Evolutionary conservation across 2,113 vertebrate genomes (phyloP).

Genomic region (Patagioenas fasciata): DNA sequence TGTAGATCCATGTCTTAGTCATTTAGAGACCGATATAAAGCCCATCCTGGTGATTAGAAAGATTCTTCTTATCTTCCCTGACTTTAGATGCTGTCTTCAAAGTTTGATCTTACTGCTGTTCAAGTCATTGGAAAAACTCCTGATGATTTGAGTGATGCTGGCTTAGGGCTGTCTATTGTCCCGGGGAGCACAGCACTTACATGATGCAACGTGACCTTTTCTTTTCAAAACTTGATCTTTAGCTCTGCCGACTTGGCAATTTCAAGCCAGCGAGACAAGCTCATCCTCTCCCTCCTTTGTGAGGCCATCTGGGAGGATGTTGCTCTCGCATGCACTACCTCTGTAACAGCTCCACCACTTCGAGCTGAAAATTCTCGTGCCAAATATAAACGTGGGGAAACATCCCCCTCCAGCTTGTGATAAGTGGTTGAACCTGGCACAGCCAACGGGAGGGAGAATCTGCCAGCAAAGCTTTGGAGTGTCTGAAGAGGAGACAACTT

Average conservation of each 20-base stretch:
- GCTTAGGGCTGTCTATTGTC: neutral
- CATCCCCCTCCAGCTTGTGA: conserved; percentile 40
- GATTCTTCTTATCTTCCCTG: neutral
- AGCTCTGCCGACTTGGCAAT: conserved; percentile 32
- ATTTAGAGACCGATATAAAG: neutral
- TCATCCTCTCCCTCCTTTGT: conserved; percentile 30
- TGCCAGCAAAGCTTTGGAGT: conserved; percentile 40
- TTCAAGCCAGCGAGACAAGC: neutral
- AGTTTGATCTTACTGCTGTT: neutral
- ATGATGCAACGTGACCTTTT: neutral
- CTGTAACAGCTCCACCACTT: conserved; percentile 39
- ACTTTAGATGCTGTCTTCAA: neutral
- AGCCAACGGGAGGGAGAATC: neutral
- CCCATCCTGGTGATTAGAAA: neutral
- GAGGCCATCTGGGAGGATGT: conserved; percentile 53
- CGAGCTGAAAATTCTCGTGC: neutral
- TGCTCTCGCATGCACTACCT: conserved; percentile 23
- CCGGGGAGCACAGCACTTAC: neutral
- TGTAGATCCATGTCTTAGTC: neutral
- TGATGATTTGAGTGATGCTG: neutral
- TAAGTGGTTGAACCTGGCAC: conserved; percentile 57
- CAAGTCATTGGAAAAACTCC: neutral
- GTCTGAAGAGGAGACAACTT: conserved; percentile 33
- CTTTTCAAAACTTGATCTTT: conserved; percentile 11
- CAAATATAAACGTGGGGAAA: conserved; percentile 59